Conservation (phyloP, 2,797 vertebrate genomes). For the Melanotaenia pygmaea region DNA sequence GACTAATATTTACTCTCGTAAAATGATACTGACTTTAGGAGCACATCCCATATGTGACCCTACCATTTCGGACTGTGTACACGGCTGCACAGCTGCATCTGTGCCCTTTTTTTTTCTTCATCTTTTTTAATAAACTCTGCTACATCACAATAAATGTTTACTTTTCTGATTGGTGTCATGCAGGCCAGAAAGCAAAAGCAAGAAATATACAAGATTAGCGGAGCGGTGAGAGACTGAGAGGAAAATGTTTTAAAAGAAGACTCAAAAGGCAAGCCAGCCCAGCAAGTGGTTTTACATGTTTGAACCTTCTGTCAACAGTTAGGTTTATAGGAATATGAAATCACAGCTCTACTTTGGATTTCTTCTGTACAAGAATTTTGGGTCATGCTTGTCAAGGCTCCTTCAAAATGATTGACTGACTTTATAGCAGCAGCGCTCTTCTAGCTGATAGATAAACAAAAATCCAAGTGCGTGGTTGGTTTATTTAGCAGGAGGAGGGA, state of each 20-base stretch:
- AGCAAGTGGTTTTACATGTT: constrained; percentile 26
- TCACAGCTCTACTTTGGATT: constrained; percentile 20
- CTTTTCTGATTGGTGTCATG: constrained; percentile 65
- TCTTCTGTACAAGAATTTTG: constrained; percentile 27
- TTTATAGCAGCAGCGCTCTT: constrained; percentile 42
- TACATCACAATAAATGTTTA: constrained; percentile 64
- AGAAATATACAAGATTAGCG: constrained; percentile 18
- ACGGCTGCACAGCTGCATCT: constrained; percentile 17
- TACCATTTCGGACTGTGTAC: constrained; percentile 46
- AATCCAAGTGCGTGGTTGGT: constrained; percentile 57
- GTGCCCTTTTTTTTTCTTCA: constrained; percentile 29
- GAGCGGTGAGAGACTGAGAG: background rate
- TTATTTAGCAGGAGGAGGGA: constrained; percentile 18
- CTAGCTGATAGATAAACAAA: constrained; percentile 42
- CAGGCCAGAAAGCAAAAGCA: constrained; percentile 36
- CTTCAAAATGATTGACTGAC: constrained; percentile 37
- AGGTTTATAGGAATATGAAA: constrained; percentile 56
- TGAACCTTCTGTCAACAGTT: constrained; percentile 59
- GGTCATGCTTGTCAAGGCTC: constrained; percentile 12
- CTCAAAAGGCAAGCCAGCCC: constrained; percentile 12
- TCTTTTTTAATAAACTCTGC: constrained; percentile 42
- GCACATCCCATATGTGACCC: constrained; percentile 74
- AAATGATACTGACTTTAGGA: constrained; percentile 69
- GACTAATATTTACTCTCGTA: constrained; percentile 75
- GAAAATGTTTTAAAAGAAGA: constrained; percentile 5